Base-by-base conservation (phyloP, 2,113 vertebrate species). In the Periophthalmus modestus region DNA sequence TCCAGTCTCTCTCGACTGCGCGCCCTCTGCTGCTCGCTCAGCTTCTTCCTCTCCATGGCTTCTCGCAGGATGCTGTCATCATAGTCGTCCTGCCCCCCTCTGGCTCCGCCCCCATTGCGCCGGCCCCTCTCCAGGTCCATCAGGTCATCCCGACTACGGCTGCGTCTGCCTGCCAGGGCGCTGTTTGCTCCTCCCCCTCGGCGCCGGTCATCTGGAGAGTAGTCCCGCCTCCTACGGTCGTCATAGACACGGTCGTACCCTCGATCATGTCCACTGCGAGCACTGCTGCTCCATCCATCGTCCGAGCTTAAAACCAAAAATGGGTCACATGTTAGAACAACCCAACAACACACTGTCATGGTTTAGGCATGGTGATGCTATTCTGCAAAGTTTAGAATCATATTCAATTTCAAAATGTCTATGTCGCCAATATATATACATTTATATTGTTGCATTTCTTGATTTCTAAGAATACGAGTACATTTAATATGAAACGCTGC, bases 121-220 rank as follows among this genome's bases (percentile, higher is more conserved):
- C 81, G 87, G 15, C 89, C 78, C 54, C 77, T 69, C 72, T 91
- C 93, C 79, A 93, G 58, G 57, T 92, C 89, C 86, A 88, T 87
- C 69, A 97, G 86, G 55, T 97, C 96, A 0, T 97, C 96, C 0
- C 95, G 93, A 75, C 96, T 97, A 62, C 91, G 94, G 79, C 92
- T 95, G 16, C 95, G 93, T 0, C 80, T 90, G 4, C 91, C 89
- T 5, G 72, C 77, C 0, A 92, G 75, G 52, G 73, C 91, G 0
- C 82, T 77, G 0, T 85, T 69, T 0, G 58, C 79, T 1, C 71
- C 74, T 2, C 77, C 61, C 0, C 72, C 75, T 65, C 80, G 77
- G 0, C 77, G 86, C 0, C 72, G 85, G 28, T 74, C 68, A 0
- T 92, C 92, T 0, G 94, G 93, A 6, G 92, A 93, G 66, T 92